Conservation (phyloP, 1,140 invertebrate species). For the Melitaea cinxia region DNA sequence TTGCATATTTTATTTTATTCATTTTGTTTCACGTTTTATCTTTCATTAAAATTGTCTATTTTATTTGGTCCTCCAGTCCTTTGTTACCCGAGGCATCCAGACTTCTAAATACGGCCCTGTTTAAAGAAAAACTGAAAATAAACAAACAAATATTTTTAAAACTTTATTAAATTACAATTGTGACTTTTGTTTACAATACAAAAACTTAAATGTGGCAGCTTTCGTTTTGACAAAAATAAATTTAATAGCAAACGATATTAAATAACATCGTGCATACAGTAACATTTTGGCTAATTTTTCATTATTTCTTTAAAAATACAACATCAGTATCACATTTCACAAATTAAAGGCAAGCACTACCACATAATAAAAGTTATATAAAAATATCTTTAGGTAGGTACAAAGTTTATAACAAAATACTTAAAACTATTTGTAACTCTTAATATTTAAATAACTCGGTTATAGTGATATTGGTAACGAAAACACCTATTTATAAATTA, state of each 20-base stretch:
- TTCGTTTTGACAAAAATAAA: background rate
- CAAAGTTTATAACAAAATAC: conserved; percentile 26
- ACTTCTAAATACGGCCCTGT: too few species aligned
- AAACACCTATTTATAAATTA: conserved; percentile 15
- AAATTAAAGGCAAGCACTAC: background rate
- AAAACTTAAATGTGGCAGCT: conserved; percentile 15
- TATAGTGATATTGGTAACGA: conserved; percentile 24
- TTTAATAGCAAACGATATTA: background rate
- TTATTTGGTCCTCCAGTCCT: too few species aligned
- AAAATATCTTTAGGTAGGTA: conserved; percentile 10
- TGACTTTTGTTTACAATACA: conserved; percentile 28
- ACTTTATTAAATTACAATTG: conserved; percentile 28
- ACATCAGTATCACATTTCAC: background rate
- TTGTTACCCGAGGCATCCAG: too few species aligned
- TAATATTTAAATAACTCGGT: conserved; percentile 25
- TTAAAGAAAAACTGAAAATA: conserved; percentile 25
- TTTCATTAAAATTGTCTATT: too few species aligned
- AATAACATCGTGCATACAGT: conserved; percentile 11
- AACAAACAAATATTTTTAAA: conserved; percentile 19
- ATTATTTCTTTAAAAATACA: background rate
- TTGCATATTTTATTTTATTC: too few species aligned
- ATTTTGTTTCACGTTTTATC: too few species aligned
- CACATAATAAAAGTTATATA: conserved; percentile 11
- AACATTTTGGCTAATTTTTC: conserved; percentile 1
- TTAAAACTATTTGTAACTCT: conserved; percentile 10